phyloP scores from a whole-genome alignment of 2,113 vertebrate genomes.

The Gallinago media region DNA sequence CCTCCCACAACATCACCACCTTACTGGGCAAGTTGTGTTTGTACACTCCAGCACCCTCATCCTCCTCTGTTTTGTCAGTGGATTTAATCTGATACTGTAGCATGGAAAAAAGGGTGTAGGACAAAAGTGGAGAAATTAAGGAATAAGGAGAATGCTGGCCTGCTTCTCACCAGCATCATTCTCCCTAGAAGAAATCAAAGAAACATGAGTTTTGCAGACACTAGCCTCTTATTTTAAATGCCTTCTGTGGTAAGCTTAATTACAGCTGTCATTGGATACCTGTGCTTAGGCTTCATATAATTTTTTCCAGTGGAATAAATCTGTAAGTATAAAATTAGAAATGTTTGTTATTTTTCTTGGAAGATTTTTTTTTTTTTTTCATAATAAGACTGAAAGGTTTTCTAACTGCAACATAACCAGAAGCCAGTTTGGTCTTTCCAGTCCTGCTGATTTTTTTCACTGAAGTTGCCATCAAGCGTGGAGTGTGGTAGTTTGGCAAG shows the following conservation, averaged over 20 bases:
- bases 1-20: not conserved
- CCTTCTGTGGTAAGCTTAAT: slow-evolving; percentile 21
- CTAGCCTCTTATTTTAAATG: slow-evolving; percentile 33
- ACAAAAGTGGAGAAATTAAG: not conserved
- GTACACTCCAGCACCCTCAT: not conserved
- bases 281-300: slow-evolving; percentile 43
- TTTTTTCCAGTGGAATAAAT: slow-evolving; percentile 75
- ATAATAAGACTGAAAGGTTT: slow-evolving; percentile 24
- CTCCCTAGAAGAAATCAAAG: slow-evolving; percentile 50
- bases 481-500: not conserved
- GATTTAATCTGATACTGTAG: not conserved
- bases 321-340: slow-evolving; percentile 64
- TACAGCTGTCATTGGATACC: slow-evolving; percentile 72
- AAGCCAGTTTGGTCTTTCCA: slow-evolving; percentile 16
- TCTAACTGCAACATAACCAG: slow-evolving; percentile 11
- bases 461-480: not conserved
- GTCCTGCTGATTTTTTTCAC: not conserved
- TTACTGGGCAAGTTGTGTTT: not conserved
- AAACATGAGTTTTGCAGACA: slow-evolving; percentile 53
- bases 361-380: slow-evolving; percentile 45
- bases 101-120: not conserved
- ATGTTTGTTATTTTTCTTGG: slow-evolving; percentile 73
- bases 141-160: not conserved
- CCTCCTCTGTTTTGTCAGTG: not conserved
- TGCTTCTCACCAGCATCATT: slow-evolving; percentile 1